phyloP scores from a whole-genome alignment of 2,797 vertebrate species.

The Harpagifer antarcticus region DNA sequence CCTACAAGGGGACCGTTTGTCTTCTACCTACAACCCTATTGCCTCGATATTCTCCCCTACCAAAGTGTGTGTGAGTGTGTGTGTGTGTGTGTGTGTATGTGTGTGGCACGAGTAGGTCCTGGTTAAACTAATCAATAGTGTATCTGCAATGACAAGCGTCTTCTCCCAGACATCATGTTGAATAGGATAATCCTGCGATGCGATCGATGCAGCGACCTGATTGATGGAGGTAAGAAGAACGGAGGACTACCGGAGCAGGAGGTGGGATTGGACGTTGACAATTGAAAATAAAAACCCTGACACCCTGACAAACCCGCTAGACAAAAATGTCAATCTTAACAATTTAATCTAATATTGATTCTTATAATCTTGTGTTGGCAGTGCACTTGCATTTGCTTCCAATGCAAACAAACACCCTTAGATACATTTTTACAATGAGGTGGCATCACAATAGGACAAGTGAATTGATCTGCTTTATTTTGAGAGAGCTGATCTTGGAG shows the following conservation, averaged over 20 bases:
- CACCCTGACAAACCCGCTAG: conserved; percentile 31
- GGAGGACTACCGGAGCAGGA: conserved; percentile 28
- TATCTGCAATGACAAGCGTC: conserved; percentile 77
- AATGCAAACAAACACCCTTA: conserved; percentile 37
- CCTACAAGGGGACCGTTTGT: conserved; percentile 25
- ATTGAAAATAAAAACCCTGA: conserved; percentile 54
- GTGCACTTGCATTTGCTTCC: conserved; percentile 8
- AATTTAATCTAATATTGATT: conserved; percentile 53
- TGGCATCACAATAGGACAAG: neutral
- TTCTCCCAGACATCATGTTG: conserved; percentile 78
- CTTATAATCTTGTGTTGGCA: conserved; percentile 42
- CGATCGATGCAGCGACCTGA: conserved; percentile 79
- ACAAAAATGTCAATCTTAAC: conserved; percentile 53
- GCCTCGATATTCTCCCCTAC: conserved; percentile 51
- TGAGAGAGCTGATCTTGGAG: conserved; percentile 30
- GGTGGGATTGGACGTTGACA: conserved; percentile 42
- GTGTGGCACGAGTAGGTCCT: conserved; percentile 53
- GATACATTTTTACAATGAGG: conserved; percentile 20
- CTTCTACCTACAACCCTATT: conserved; percentile 31
- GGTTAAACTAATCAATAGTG: conserved; percentile 84
- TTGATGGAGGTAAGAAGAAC: conserved; percentile 55
- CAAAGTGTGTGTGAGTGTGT: conserved; percentile 2
- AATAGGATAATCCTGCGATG: conserved; percentile 82
- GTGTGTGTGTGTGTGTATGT: neutral
- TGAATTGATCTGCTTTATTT: conserved; percentile 31